A percentile compares a stretch with the other conserved stretches of the same genome.
phyloP scores from a whole-genome alignment of 1,140 invertebrate species.

The Chionoecetes opilio region DNA sequence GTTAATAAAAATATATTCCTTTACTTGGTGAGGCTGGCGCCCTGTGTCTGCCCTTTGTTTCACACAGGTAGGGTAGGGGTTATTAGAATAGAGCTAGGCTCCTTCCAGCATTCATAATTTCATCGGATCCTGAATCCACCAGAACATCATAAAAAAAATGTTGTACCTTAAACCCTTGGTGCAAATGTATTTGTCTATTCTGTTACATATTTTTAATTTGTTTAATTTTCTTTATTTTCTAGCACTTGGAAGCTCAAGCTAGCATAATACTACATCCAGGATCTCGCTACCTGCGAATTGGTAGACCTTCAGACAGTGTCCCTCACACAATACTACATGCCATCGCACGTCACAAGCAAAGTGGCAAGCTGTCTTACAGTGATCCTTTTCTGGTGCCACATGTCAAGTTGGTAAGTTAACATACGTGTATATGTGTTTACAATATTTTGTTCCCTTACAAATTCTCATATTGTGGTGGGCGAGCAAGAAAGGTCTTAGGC shows the following conservation, averaged over 20 bases:
- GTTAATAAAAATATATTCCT: too few species aligned
- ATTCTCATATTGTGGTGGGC: too few species aligned
- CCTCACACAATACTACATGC: constrained; percentile 94
- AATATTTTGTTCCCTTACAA: not conserved
- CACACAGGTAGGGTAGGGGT: too few species aligned
- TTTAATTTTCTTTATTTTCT: constrained; percentile 74
- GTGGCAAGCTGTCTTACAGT: constrained; percentile 85
- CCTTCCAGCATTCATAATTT: too few species aligned
- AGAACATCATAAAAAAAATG: too few species aligned
- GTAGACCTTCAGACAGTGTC: constrained; percentile 93
- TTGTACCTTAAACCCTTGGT: too few species aligned
- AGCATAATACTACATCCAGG: constrained; percentile 96
- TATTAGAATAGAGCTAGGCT: too few species aligned
- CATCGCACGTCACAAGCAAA: constrained; percentile 88
- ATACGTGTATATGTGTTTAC: not conserved
- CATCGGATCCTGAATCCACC: too few species aligned
- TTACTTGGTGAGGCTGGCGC: too few species aligned
- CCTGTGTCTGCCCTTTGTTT: too few species aligned
- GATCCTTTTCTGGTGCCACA: constrained; percentile 85
- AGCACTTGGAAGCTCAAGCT: constrained; percentile 90
- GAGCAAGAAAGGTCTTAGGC: too few species aligned
- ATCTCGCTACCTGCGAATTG: constrained; percentile 94
- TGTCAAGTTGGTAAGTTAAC: constrained; percentile 81
- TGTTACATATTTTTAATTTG: constrained; percentile 4
- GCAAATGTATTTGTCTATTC: not conserved